A percentile compares a stretch with the other conserved stretches of the same genome.
These are phyloP conservation scores for Sturnus vulgaris DNA, from an alignment of 2,113 vertebrate species.

Conservation along the genomic window DNA sequence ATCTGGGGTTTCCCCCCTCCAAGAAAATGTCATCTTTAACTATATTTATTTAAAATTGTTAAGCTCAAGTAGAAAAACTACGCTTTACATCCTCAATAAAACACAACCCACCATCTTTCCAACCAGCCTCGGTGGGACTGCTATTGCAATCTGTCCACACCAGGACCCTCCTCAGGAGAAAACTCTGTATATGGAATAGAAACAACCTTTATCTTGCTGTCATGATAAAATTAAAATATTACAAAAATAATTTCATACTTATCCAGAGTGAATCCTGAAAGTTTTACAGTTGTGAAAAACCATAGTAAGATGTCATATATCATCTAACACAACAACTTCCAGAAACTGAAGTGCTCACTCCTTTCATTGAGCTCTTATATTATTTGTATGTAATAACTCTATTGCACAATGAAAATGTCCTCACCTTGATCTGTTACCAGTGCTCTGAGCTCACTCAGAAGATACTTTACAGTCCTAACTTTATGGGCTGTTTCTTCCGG, in stretches of 20 bases:
- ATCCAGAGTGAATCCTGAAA: background rate
- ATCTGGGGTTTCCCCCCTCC: rapidly evolving
- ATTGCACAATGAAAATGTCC: background rate
- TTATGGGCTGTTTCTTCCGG: slow-evolving; percentile 65
- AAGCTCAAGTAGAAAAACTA: background rate
- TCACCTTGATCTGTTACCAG: slow-evolving; percentile 82
- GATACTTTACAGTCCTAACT: slow-evolving; percentile 72
- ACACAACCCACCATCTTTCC: background rate
- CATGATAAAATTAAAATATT: background rate
- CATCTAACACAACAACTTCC: background rate
- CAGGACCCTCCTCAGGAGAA: background rate
- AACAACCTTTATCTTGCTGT: background rate
- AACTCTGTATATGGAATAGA: background rate
- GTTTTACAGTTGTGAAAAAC: background rate
- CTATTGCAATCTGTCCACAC: background rate
- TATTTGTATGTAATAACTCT: background rate
- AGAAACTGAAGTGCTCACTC: background rate
- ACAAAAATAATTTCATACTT: background rate
- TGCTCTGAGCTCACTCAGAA: slow-evolving; percentile 83
- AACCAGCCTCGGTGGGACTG: background rate
- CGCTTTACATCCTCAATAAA: background rate
- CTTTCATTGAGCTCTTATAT: background rate
- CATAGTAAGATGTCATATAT: background rate
- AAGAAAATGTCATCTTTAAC: background rate
- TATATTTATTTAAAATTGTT: background rate